Evolutionary conservation across 2,888 invertebrate species (phyloP).

Genomic region (Glyphotaelius pellucidus): DNA sequence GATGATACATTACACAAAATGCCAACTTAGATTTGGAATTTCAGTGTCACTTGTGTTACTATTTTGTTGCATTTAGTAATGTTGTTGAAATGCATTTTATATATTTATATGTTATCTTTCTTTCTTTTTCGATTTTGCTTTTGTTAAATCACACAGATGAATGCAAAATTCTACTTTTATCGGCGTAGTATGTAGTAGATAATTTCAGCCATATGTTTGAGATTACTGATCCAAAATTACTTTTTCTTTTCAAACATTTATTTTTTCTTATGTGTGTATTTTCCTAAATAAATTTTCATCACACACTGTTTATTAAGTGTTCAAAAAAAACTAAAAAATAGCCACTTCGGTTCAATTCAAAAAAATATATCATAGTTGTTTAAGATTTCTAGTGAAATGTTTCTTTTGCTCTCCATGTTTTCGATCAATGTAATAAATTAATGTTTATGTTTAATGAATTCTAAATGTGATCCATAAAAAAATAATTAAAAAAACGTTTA

Average conservation of each 20-base stretch:
- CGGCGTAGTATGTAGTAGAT: constrained; percentile 5
- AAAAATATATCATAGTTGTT: constrained; percentile 28
- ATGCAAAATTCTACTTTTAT: not conserved
- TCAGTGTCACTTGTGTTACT: constrained; percentile 47
- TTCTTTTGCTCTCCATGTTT: constrained; percentile 10
- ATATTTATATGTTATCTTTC: constrained; percentile 24
- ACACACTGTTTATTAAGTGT: not conserved
- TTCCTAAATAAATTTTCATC: constrained; percentile 1
- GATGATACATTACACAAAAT: constrained; percentile 42
- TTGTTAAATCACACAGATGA: not conserved
- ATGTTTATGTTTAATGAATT: constrained; percentile 8
- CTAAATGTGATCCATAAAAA: not conserved
- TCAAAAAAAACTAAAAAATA: not conserved
- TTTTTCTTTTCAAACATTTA: constrained; percentile 14
- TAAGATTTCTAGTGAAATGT: constrained; percentile 6
- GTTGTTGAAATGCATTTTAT: constrained; percentile 42
- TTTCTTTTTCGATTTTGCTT: constrained; percentile 12
- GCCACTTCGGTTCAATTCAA: constrained; percentile 15
- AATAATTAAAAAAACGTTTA: not conserved
- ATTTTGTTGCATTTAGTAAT: constrained; percentile 51
- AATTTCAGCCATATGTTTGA: constrained; percentile 30
- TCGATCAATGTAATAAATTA: constrained; percentile 18
- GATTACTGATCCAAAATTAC: constrained; percentile 28
- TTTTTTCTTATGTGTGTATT: constrained; percentile 13
- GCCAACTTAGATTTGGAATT: constrained; percentile 31